Conservation (phyloP, 2,797 vertebrate species). For the Urophycis tenuis region DNA sequence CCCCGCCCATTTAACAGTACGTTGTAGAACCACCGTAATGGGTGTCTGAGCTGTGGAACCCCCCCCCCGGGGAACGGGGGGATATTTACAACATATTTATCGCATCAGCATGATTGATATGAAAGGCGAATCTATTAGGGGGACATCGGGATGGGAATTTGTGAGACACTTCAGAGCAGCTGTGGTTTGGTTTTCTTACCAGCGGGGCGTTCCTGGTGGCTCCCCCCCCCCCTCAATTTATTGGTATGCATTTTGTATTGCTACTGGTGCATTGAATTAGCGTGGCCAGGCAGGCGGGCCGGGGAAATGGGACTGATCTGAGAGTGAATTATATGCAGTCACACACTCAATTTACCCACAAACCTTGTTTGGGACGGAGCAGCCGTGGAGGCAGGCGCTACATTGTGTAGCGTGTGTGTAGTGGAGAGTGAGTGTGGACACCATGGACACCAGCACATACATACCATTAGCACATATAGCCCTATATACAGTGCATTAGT, state of each 20-base stretch:
- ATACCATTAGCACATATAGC: slow-evolving; percentile 20
- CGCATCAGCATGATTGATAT: slow-evolving; percentile 41
- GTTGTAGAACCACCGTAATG: slow-evolving; percentile 21
- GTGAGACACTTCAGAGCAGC: slow-evolving; percentile 36
- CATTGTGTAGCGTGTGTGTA: slow-evolving; percentile 34
- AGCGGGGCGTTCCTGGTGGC: slow-evolving; percentile 51
- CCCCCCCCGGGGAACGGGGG: not conserved
- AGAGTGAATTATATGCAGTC: slow-evolving; percentile 74
- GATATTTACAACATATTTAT: slow-evolving; percentile 13
- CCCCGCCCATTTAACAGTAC: slow-evolving; percentile 49
- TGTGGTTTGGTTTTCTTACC: slow-evolving; percentile 50
- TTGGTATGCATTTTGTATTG: slow-evolving; percentile 71
- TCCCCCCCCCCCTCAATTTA: slow-evolving; percentile 66
- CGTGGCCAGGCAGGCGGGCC: slow-evolving; percentile 68
- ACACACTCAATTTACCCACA: slow-evolving; percentile 74
- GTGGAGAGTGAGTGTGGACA: not conserved
- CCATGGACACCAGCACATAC: not conserved
- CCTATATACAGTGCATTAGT: not conserved
- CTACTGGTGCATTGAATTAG: slow-evolving; percentile 69
- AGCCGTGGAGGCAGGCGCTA: slow-evolving; percentile 46
- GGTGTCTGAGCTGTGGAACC: not conserved
- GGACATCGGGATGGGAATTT: slow-evolving; percentile 14
- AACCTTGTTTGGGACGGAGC: slow-evolving; percentile 65
- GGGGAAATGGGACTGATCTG: slow-evolving; percentile 65
- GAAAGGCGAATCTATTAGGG: slow-evolving; percentile 24